Evolutionary conservation across 2,888 invertebrate genomes (phyloP), one percentile per base, ranked within the genome.

Genomic region (Plagodis pulveraria): DNA sequence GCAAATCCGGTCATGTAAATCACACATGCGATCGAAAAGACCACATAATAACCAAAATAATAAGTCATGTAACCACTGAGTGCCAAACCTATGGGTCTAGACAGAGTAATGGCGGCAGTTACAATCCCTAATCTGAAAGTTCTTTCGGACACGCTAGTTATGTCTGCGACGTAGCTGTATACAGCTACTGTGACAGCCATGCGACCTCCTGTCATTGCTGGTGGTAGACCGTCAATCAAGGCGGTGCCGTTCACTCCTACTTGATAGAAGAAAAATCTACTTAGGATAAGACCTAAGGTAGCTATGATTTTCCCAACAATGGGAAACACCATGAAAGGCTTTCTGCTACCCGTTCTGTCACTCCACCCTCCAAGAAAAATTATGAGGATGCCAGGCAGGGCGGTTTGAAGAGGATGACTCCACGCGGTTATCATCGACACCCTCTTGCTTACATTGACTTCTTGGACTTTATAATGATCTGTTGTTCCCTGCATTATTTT

Each of bases 281-380:
- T 94, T 49, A 94, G 63, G 58, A 94, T 93, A 45, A 93, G 86
- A 7, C 94, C 94, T 46, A 91, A 78, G 10, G 93, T 80, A 0
- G 94, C 89, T 54, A 94, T 74, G 32, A 94, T 74, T 75, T 94
- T 94, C 6, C 94, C 94, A n/a, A 93, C 67, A 12, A 94, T 91
- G 0, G 95, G 94, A 10, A 94, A 69, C 40, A 95, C 83, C 91
- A 95, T 94, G 59, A 94, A 94, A 0, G 93, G 87, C 74, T 94
- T 94, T 44, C 94, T 83, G 69, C 93, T 91, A 32, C 94, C 94
- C n/a, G 93, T 93, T 45, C 94, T 89, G 73, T 95, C 95, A 76
- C 94, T 94, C 94, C 94, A 95, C 1, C 94, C 93, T 0, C 95
- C 95, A 11, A 94, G 76, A 63, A 95, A 94, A 7, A 94, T 79